phyloP scores from a whole-genome alignment of 2,113 vertebrate genomes.

The Centrocercus urophasianus region DNA sequence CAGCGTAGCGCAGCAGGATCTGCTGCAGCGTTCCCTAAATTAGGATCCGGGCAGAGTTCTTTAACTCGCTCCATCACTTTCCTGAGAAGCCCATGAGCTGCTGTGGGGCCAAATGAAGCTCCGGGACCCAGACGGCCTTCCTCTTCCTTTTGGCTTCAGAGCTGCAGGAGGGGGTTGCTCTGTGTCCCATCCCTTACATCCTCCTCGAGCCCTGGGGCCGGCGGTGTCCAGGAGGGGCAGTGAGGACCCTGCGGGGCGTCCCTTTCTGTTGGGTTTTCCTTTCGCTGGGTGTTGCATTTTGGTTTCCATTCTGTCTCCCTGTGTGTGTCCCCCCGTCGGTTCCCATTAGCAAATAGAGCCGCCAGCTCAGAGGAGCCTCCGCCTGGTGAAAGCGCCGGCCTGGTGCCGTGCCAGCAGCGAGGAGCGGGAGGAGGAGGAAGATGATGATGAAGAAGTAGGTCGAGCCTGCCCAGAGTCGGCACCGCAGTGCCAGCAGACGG shows the following conservation, averaged over 20 bases:
- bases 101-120: slow-evolving; percentile 18
- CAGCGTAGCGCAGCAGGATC: slow-evolving; percentile 9
- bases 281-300: slow-evolving; percentile 50
- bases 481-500: slow-evolving; percentile 51
- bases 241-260: not conserved
- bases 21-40: slow-evolving; percentile 48
- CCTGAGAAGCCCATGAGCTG: not conserved
- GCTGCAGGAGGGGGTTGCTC: not conserved
- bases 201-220: not conserved
- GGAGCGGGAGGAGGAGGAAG: slow-evolving; percentile 82
- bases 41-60: slow-evolving; percentile 41
- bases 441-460: slow-evolving; percentile 87
- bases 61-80: not conserved
- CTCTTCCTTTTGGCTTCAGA: not conserved
- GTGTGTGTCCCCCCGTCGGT: slow-evolving; percentile 46
- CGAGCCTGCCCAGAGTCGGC: slow-evolving; percentile 3
- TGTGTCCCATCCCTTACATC: too few relatives aligned
- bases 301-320: slow-evolving; percentile 65
- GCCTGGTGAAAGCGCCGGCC: slow-evolving; percentile 79
- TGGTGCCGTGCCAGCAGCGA: slow-evolving; percentile 79
- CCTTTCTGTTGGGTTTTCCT: not conserved
- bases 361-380: slow-evolving; percentile 80
- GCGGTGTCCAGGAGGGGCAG: not conserved
- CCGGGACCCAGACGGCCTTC: not conserved
- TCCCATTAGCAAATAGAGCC: slow-evolving; percentile 76